Percentiles rank a stretch among this genome's conserved stretches.
phyloP scores from a whole-genome alignment of 2,113 vertebrate species.

The Sander lucioperca region DNA sequence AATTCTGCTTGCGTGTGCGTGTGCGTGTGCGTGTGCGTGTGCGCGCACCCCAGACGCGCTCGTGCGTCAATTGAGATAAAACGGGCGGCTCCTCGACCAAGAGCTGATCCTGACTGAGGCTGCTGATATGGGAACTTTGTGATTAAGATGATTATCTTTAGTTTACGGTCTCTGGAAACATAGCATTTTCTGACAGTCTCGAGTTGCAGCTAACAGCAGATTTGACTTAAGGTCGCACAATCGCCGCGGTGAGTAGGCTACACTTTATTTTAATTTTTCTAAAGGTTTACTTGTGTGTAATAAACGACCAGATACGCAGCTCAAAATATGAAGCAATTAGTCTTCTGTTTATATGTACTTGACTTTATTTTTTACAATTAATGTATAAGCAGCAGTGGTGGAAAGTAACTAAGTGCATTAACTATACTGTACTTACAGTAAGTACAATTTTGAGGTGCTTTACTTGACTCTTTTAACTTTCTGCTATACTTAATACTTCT shows the following conservation, averaged over 20 bases:
- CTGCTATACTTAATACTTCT: not conserved
- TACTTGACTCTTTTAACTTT: not conserved
- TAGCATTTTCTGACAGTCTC: conserved; percentile 36
- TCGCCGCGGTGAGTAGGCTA: conserved; percentile 51
- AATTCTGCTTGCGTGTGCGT: not conserved
- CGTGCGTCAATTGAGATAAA: conserved; percentile 2
- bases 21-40: not conserved
- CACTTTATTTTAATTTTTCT: conserved; percentile 4
- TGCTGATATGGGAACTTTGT: conserved; percentile 28
- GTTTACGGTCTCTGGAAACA: conserved; percentile 34
- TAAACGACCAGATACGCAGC: not conserved
- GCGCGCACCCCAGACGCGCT: not conserved
- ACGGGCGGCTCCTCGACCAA: conserved; percentile 5
- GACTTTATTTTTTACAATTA: too few relatives aligned
- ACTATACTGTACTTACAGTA: not conserved
- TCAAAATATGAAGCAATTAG: not conserved
- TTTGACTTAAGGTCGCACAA: not conserved
- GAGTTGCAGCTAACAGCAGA: not conserved
- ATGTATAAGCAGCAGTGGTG: not conserved
- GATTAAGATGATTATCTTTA: conserved; percentile 49
- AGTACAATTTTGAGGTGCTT: not conserved
- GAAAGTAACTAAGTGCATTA: not conserved
- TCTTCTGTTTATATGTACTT: not conserved
- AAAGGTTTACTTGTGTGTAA: not conserved
- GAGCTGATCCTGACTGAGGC: conserved; percentile 11